Evolutionary conservation across 1,140 invertebrate species (phyloP).

Genomic region (Zelostemma sp.): DNA sequence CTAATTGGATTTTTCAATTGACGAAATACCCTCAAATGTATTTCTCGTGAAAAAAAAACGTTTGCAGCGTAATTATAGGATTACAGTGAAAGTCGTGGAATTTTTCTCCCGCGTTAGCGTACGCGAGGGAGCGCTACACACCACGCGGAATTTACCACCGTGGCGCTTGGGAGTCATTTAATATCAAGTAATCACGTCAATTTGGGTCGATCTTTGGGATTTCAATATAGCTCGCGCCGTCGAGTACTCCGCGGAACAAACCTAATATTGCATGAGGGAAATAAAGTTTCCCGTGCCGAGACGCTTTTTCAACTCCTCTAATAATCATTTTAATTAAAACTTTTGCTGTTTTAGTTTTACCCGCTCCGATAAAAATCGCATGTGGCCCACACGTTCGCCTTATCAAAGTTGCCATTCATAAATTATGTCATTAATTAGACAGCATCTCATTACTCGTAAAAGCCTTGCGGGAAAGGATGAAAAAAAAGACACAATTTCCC

Average conservation of each 20-base stretch:
- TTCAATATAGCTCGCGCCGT: neutral
- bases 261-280: neutral
- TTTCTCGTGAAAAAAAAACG: too few species aligned
- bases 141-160: too few species aligned
- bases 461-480: too few species aligned
- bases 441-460: too few species aligned
- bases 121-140: too few species aligned
- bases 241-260: neutral
- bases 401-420: too few species aligned
- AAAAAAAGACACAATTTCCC: neutral
- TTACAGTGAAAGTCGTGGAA: too few species aligned
- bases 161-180: neutral
- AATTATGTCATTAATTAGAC: too few species aligned
- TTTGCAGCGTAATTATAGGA: too few species aligned
- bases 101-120: too few species aligned
- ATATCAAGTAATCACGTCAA: conserved; percentile 1
- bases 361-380: neutral
- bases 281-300: neutral
- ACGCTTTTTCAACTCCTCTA: neutral
- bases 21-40: neutral
- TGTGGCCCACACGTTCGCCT: too few species aligned
- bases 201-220: conserved; percentile 3
- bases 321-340: conserved; percentile 3
- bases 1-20: neutral
- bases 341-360: neutral